A percentile compares a stretch with the other conserved stretches of the same genome.
Evolutionary conservation across 2,888 invertebrate species (phyloP).

Genomic region (Leucophora obtusa): DNA sequence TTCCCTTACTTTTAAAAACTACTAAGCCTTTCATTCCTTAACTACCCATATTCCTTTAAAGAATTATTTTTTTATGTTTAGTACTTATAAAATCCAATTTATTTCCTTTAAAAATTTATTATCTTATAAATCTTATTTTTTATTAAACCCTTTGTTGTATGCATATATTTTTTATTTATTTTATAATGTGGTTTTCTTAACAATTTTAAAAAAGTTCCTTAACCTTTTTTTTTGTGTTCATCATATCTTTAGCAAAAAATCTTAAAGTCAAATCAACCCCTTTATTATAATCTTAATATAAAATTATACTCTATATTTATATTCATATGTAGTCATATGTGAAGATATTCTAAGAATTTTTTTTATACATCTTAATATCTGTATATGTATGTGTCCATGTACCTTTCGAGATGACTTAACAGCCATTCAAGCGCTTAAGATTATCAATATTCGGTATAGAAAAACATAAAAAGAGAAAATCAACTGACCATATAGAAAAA

Average conservation of each 20-base stretch:
- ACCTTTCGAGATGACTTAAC: conserved; percentile 73
- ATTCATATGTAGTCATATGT: neutral
- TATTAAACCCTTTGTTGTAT: conserved; percentile 33
- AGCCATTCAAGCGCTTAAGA: conserved; percentile 73
- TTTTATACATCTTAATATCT: conserved; percentile 1
- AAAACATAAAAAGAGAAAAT: conserved; percentile 13
- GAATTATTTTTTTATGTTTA: neutral
- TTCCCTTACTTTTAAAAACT: neutral
- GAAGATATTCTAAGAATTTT: neutral
- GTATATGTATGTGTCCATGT: conserved; percentile 16
- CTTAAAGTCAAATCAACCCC: conserved; percentile 61
- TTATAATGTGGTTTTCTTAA: conserved; percentile 53
- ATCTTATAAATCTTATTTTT: conserved; percentile 55
- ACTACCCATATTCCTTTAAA: neutral
- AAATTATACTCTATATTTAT: neutral
- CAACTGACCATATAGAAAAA: conserved; percentile 52
- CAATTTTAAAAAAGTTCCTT: conserved; percentile 44
- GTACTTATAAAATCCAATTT: conserved; percentile 37
- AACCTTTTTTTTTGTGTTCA: conserved; percentile 42
- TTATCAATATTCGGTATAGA: conserved; percentile 71
- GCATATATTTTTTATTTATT: conserved; percentile 30
- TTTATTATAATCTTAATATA: conserved; percentile 36
- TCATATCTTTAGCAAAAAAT: conserved; percentile 36
- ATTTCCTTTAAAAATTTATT: conserved; percentile 50
- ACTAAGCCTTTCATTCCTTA: neutral